phyloP scores from a whole-genome alignment of 2,113 vertebrate species.

The Neoarius graeffei region DNA sequence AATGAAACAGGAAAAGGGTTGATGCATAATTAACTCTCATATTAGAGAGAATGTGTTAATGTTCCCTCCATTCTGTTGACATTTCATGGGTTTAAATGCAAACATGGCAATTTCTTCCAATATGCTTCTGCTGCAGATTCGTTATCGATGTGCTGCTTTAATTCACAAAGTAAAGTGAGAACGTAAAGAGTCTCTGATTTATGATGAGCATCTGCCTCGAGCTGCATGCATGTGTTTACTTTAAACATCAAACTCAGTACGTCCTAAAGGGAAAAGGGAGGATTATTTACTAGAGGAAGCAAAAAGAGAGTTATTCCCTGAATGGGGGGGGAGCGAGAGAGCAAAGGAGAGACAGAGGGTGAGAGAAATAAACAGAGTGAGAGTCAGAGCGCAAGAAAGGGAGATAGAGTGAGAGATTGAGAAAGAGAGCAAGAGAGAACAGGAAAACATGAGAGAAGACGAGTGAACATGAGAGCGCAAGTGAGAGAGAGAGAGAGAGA shows the following conservation, averaged over 20 bases:
- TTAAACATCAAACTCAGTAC: background rate
- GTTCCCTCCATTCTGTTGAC: background rate
- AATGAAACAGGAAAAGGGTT: constrained; percentile 45
- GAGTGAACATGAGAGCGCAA: background rate
- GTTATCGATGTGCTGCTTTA: background rate
- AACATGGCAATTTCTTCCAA: background rate
- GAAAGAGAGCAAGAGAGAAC: background rate
- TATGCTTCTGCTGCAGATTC: background rate
- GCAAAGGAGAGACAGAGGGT: background rate
- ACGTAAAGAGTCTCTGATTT: constrained; percentile 28
- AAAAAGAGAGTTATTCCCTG: background rate
- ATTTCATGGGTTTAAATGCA: background rate
- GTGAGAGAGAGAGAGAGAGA: background rate
- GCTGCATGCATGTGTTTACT: constrained; percentile 2
- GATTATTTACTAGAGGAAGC: constrained; percentile 10
- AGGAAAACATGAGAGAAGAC: background rate
- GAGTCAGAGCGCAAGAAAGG: background rate
- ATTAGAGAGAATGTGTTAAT: background rate
- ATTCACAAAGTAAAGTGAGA: constrained; percentile 20
- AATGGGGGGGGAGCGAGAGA: background rate
- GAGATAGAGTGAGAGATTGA: background rate
- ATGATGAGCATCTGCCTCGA: constrained; percentile 26
- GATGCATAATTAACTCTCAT: background rate
- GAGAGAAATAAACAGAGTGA: background rate
- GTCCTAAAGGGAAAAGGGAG: constrained; percentile 16